Evolutionary conservation across 2,113 vertebrate species (phyloP).

Genomic region (Microcebus lehilahytsara): DNA sequence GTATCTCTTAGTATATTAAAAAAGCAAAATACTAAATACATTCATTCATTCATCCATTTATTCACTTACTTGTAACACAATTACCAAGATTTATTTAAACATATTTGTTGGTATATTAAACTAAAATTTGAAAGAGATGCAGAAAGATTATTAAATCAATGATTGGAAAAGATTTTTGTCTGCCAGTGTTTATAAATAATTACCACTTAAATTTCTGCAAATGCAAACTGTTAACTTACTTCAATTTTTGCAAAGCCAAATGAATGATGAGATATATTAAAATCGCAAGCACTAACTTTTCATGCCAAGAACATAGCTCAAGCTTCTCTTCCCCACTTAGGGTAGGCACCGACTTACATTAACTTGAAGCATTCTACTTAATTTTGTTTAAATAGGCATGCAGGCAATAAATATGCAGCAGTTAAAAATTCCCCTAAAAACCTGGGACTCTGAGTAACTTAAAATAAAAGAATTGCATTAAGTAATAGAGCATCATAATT

Average conservation of each 20-base stretch:
- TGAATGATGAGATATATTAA: background rate
- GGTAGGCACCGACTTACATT: background rate
- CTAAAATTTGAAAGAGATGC: background rate
- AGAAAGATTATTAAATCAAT: conserved; percentile 14
- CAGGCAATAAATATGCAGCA: background rate
- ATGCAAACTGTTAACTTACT: background rate
- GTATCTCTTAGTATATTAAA: background rate
- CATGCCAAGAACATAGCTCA: conserved; percentile 24
- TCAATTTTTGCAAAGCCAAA: conserved; percentile 43
- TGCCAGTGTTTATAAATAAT: conserved; percentile 42
- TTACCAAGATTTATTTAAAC: background rate
- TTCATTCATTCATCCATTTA: background rate
- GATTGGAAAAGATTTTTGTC: conserved; percentile 7
- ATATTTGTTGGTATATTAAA: background rate
- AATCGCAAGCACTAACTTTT: conserved; percentile 43
- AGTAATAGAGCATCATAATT: background rate
- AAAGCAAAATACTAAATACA: background rate
- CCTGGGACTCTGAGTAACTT: background rate
- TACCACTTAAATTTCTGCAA: conserved; percentile 16
- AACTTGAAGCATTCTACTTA: background rate
- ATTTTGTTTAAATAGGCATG: conserved; percentile 22
- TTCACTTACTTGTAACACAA: conserved; percentile 16
- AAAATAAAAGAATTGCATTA: background rate
- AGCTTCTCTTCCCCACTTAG: background rate
- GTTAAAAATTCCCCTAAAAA: background rate